Base-by-base conservation (phyloP, 2,888 invertebrate genomes). In the Ryuthela nishihirai region DNA sequence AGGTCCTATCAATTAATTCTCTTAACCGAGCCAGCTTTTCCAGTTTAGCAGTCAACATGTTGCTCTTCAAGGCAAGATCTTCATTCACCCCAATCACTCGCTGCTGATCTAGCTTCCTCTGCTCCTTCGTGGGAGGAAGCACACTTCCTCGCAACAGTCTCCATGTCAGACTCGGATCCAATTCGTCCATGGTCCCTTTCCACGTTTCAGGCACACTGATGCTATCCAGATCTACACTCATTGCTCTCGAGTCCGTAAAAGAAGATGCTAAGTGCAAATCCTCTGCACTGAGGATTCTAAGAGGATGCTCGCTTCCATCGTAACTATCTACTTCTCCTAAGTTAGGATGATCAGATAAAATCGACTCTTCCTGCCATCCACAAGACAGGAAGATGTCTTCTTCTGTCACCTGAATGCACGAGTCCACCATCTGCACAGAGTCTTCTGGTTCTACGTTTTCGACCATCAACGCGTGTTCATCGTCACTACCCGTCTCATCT, bases 381-480 rank as follows among this genome's bases (percentile, higher is more conserved):
- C 75, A 67, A 79, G 79, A 29, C 85, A 85, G 47, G 87, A 90
- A 89, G 61, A 93, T 92, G 72, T 93, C 92, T 76, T 92, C 91
- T 77, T 92, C 92, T 6, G 90, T 91, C 15, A 77, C 77, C 79
- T 92, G 92, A 48, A 91, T 79, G 68, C 90, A 90, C 55, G 83
- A 84, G 73, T 88, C 92, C 75, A 87, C 86, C 79, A 85, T 89
- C 43, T 88, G 88, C n/a, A 89, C 88, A 12, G 85, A 87, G 74
- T 88, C 87, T 66, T 84, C 79, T 1, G 83, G 84, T 72, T 87
- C 87, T 71, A 86, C 85, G 10, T 86, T 82, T 76, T 87, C 87
- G n/a, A n/a, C 66, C 85, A 83, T 65, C 87, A 85, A 86, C 70
- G 47, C 54, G 32, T 24, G 26, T 48, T 46, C 36, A 15, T 39